phyloP scores from a whole-genome alignment of 2,113 vertebrate genomes.

The Equus quagga region DNA sequence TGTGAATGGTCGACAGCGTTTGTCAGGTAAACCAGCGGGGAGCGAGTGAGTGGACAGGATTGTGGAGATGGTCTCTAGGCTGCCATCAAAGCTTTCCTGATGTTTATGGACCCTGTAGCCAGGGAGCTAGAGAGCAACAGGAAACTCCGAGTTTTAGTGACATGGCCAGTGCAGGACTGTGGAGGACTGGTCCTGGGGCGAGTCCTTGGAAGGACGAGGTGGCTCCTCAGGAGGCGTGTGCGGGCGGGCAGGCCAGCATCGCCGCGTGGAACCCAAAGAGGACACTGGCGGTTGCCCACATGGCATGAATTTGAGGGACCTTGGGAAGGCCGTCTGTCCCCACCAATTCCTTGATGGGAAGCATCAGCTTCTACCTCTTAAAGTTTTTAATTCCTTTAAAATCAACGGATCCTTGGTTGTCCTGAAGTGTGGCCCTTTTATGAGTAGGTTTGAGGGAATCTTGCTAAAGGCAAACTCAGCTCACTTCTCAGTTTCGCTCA shows the following conservation, averaged over 20 bases:
- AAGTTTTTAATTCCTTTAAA: neutral
- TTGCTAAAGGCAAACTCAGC: neutral
- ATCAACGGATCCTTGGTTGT: neutral
- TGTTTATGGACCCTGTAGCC: neutral
- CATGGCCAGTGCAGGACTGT: neutral
- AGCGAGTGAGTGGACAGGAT: neutral
- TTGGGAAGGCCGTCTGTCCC: neutral
- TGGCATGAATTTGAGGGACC: neutral
- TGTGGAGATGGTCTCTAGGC: neutral
- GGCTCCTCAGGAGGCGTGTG: neutral
- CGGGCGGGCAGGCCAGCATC: neutral
- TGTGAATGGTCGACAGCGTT: neutral
- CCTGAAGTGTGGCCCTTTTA: neutral
- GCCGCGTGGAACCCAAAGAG: neutral
- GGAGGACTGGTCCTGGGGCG: neutral
- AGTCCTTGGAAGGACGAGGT: neutral
- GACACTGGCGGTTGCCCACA: neutral
- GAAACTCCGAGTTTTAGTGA: neutral
- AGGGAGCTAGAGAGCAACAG: neutral
- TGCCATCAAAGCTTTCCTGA: neutral
- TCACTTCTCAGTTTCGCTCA: neutral
- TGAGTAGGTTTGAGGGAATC: neutral
- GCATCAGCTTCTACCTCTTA: neutral
- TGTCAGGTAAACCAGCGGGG: neutral
- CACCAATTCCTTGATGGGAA: neutral